phyloP scores from a whole-genome alignment of 2,113 vertebrate genomes.

The Microtus oregoni region DNA sequence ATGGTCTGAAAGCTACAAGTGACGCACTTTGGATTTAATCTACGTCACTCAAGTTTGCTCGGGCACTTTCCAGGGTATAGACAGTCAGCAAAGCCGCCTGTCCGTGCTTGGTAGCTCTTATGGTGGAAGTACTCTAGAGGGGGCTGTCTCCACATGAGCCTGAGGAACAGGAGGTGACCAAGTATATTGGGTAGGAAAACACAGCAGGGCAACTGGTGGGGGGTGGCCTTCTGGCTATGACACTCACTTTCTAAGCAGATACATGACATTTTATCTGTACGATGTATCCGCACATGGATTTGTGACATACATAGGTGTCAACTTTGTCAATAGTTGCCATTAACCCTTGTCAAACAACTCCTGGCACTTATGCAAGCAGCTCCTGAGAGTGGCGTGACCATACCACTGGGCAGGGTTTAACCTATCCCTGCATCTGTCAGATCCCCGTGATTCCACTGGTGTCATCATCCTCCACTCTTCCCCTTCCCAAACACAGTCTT shows the following conservation, averaged over 20 bases:
- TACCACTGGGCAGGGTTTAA: neutral
- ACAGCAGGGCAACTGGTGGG: too few species aligned
- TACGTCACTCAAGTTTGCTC: neutral
- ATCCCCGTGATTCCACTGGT: fast-evolving
- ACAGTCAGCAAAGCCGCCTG: neutral
- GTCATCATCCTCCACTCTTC: fast-evolving
- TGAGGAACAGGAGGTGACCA: fast-evolving
- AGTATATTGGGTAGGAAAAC: fast-evolving
- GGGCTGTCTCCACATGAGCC: fast-evolving
- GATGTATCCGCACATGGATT: too few species aligned
- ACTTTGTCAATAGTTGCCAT: neutral
- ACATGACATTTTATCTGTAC: neutral
- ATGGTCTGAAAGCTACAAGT: too few species aligned
- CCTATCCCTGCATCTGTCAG: fast-evolving
- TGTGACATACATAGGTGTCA: neutral
- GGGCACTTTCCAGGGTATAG: neutral
- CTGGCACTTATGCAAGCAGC: neutral
- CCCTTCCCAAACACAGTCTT: fast-evolving
- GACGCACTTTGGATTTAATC: neutral
- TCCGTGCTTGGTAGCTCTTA: fast-evolving
- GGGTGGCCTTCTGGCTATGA: neutral
- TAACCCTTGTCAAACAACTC: too few species aligned
- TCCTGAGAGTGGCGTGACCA: fast-evolving
- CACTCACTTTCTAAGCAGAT: neutral
- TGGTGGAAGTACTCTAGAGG: neutral